These are phyloP conservation scores for Acinonyx jubatus DNA, from an alignment of 2,113 vertebrate genomes.

Conservation along the genomic window DNA sequence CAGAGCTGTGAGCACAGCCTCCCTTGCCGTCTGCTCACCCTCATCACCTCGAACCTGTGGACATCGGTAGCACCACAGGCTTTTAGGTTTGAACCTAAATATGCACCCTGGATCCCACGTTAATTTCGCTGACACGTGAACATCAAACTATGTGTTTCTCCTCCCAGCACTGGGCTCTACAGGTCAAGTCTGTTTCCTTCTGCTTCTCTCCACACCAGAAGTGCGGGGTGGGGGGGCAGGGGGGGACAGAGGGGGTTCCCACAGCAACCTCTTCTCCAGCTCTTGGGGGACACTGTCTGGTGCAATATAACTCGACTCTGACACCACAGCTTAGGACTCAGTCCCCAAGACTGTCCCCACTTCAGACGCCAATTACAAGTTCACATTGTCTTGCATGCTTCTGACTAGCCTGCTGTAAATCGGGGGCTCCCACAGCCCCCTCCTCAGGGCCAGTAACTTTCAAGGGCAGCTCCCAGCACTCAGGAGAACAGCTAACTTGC, in stretches of 20 bases:
- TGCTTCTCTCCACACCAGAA: too few relatives aligned
- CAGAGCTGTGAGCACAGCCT: not conserved
- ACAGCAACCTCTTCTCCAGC: not conserved
- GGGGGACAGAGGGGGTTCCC: not conserved
- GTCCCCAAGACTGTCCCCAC: not conserved
- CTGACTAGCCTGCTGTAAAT: not conserved
- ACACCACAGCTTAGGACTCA: not conserved
- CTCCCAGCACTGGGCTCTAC: not conserved
- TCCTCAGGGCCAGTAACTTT: not conserved
- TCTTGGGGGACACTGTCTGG: not conserved
- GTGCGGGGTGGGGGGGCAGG: fast-evolving
- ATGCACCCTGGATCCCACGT: not conserved
- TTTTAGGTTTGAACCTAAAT: not conserved
- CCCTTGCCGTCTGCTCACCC: not conserved
- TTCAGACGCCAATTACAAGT: fast-evolving
- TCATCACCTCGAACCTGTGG: fast-evolving
- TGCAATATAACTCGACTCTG: not conserved
- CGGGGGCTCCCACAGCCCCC: not conserved
- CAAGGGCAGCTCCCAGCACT: not conserved
- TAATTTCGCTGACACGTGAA: not conserved
- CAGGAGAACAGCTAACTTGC: not conserved
- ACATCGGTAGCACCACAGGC: not conserved
- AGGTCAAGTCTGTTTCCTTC: not conserved
- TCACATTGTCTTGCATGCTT: not conserved
- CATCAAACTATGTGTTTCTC: not conserved